Conservation (phyloP, 2,113 vertebrate genomes). For the Trogon surrucura region DNA sequence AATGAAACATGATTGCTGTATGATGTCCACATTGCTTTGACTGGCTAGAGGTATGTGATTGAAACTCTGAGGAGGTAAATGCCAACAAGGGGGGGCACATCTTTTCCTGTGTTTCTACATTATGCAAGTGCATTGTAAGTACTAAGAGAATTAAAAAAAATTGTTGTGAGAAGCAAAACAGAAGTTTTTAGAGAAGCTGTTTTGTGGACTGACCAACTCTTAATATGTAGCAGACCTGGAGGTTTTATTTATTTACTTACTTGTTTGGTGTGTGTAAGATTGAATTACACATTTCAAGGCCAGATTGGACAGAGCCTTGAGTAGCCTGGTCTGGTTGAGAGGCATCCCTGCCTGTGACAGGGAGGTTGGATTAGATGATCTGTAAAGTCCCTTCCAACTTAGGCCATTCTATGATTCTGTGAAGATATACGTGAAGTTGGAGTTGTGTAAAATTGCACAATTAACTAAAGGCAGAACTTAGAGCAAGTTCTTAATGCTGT, state of each 20-base stretch:
- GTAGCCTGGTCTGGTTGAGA: too few species aligned
- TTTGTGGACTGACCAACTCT: background rate
- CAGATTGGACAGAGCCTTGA: too few species aligned
- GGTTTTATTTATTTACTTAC: background rate
- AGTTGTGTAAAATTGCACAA: background rate
- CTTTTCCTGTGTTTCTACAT: background rate
- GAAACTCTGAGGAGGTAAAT: background rate
- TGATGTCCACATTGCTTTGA: background rate
- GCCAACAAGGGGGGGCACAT: background rate
- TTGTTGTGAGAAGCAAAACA: background rate
- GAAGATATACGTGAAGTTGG: background rate
- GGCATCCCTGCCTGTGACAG: too few species aligned
- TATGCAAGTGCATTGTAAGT: background rate
- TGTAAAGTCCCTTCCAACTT: too few species aligned
- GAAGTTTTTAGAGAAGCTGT: background rate
- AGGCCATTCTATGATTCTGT: too few species aligned
- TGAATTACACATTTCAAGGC: too few species aligned
- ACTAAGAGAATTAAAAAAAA: background rate
- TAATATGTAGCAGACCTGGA: background rate
- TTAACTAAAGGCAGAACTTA: background rate
- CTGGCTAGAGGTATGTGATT: background rate
- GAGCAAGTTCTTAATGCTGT: background rate
- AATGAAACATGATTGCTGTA: background rate
- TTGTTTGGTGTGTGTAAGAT: background rate
- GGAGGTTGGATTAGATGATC: too few species aligned